Conservation (phyloP, 2,113 vertebrate species). For the Petromus typicus region DNA sequence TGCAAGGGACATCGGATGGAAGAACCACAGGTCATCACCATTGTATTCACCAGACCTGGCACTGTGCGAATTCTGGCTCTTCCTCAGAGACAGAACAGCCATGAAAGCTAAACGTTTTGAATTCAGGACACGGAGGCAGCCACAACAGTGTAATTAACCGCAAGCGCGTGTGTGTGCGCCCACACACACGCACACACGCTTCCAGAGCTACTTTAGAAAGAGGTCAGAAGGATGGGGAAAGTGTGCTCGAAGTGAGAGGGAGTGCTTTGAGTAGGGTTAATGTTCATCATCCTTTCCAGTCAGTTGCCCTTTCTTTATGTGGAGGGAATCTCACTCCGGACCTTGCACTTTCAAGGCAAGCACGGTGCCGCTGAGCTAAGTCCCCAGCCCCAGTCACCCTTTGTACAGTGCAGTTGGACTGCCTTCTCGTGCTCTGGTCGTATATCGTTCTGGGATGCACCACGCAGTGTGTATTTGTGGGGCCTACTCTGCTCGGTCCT, state of each 20-base stretch:
- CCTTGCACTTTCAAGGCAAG: no score
- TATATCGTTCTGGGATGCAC: background rate
- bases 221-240: background rate
- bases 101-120: background rate
- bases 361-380: no score
- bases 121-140: background rate
- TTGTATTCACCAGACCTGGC: background rate
- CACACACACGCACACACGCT: background rate
- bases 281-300: background rate
- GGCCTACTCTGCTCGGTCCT: background rate
- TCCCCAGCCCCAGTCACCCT: background rate
- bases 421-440: background rate
- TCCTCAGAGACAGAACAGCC: background rate
- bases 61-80: background rate
- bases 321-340: no score
- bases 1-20: background rate
- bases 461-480: rapidly evolving
- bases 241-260: background rate
- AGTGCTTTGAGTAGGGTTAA: background rate
- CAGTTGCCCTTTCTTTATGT: background rate
- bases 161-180: no score
- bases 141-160: background rate
- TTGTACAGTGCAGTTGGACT: background rate
- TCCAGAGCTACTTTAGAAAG: background rate
- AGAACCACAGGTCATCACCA: background rate